Percentiles rank a stretch among this genome's conserved stretches.
These are phyloP conservation scores for Lindbergichthys nudifrons DNA, from an alignment of 2,797 vertebrate species.

Conservation along the genomic window DNA sequence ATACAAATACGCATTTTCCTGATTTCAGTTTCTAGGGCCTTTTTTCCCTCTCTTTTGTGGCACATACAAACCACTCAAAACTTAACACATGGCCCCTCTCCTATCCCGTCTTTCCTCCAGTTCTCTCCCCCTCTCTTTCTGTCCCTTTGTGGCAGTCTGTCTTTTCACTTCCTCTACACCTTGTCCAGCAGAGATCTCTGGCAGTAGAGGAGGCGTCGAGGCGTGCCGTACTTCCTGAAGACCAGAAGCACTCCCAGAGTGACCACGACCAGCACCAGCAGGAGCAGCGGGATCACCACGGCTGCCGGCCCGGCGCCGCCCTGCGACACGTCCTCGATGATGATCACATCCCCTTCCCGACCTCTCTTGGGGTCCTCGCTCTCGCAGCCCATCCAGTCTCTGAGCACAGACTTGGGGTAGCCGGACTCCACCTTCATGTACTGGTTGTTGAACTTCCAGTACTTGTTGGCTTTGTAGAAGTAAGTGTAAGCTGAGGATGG, in stretches of 20 bases:
- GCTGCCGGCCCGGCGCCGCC: conserved; percentile 78
- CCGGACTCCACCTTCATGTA: conserved; percentile 92
- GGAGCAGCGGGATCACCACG: conserved; percentile 87
- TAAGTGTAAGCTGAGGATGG: conserved; percentile 89
- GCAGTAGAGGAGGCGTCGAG: conserved; percentile 92
- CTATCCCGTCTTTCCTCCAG: conserved; percentile 37
- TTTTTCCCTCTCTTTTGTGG: conserved; percentile 53
- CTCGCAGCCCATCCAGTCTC: conserved; percentile 92
- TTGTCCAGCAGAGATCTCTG: conserved; percentile 89
- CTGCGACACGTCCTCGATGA: conserved; percentile 85
- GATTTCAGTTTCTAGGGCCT: conserved; percentile 76
- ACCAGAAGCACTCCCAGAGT: conserved; percentile 89
- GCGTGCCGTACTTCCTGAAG: conserved; percentile 92
- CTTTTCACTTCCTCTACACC: conserved; percentile 77
- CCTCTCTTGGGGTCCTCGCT: conserved; percentile 83
- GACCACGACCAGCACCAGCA: conserved; percentile 88
- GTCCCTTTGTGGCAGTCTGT: conserved; percentile 69
- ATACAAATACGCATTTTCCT: conserved; percentile 82
- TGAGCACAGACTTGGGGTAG: conserved; percentile 91
- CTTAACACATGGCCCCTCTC: conserved; percentile 25
- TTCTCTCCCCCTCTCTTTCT: conserved; percentile 51
- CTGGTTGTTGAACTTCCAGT: conserved; percentile 96
- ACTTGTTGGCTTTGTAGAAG: conserved; percentile 94
- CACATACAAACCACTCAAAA: conserved; percentile 68
- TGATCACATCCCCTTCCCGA: conserved; percentile 88